Evolutionary conservation across 2,113 vertebrate genomes (phyloP).

Genomic region (Gymnogyps californianus): DNA sequence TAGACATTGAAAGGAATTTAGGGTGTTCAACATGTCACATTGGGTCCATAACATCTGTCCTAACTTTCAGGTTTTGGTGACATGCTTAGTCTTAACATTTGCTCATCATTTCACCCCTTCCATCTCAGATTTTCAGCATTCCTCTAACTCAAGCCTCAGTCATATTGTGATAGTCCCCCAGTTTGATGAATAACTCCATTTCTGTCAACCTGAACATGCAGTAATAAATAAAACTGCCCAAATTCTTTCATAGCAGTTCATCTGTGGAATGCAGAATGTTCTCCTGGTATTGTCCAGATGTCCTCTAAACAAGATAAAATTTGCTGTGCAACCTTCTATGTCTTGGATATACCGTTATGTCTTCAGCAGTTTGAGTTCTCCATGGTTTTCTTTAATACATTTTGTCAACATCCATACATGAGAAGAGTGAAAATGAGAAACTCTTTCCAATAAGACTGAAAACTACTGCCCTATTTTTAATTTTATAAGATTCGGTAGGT

Average conservation of each 20-base stretch:
- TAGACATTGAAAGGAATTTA: background rate
- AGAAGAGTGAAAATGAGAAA: background rate
- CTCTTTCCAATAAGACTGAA: background rate
- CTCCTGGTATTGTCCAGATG: background rate
- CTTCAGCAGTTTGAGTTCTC: background rate
- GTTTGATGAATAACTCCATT: background rate
- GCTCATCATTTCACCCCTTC: background rate
- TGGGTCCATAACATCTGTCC: background rate
- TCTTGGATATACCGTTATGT: background rate
- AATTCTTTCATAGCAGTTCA: background rate
- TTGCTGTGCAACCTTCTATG: background rate
- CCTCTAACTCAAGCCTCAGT: background rate
- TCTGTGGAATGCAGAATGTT: background rate
- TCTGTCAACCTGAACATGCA: background rate
- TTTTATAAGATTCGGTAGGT: background rate
- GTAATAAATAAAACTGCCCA: background rate
- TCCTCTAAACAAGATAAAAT: background rate
- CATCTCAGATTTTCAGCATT: background rate
- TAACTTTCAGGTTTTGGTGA: background rate
- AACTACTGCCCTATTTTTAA: background rate
- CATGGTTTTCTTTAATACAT: background rate
- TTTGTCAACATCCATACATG: background rate
- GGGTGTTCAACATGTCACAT: background rate
- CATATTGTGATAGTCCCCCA: background rate
- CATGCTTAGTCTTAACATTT: background rate